phyloP scores from a whole-genome alignment of 2,797 vertebrate genomes.

The Halcyon chelicuti region DNA sequence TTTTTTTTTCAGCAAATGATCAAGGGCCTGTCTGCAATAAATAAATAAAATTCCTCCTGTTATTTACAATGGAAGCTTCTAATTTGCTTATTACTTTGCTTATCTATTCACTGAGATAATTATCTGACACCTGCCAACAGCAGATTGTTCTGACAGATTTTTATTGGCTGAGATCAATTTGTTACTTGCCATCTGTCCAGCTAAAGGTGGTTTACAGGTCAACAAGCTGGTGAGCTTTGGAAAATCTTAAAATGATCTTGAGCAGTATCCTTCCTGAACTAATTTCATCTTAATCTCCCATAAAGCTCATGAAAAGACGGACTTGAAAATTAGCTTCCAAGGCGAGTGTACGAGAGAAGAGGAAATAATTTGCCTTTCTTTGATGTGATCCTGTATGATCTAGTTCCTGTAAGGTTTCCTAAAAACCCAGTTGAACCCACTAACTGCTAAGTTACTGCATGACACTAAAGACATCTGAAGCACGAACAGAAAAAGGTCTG shows the following conservation, averaged over 20 bases:
- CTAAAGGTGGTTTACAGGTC: constrained; percentile 92
- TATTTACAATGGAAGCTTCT: constrained; percentile 79
- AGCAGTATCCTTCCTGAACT: constrained; percentile 60
- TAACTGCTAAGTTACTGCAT: not conserved
- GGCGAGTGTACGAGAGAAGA: not conserved
- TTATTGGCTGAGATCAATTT: constrained; percentile 85
- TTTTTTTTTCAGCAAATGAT: not conserved
- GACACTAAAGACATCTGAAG: not conserved
- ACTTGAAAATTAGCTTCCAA: constrained; percentile 39
- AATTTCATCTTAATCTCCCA: constrained; percentile 54
- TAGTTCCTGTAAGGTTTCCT: not conserved
- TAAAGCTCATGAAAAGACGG: constrained; percentile 38
- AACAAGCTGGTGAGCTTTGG: constrained; percentile 79
- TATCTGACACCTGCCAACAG: constrained; percentile 91
- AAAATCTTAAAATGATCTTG: constrained; percentile 69
- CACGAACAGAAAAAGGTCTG: not conserved
- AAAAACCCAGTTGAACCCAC: not conserved
- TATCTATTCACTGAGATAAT: constrained; percentile 90
- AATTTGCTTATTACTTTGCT: constrained; percentile 78
- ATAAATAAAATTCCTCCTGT: constrained; percentile 52
- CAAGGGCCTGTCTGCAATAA: constrained; percentile 22
- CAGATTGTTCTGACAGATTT: constrained; percentile 95
- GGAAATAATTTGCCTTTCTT: constrained; percentile 14
- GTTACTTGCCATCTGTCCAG: constrained; percentile 90
- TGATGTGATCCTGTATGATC: not conserved